phyloP scores from a whole-genome alignment of 1,140 invertebrate species.

The Archivesica marissinica region DNA sequence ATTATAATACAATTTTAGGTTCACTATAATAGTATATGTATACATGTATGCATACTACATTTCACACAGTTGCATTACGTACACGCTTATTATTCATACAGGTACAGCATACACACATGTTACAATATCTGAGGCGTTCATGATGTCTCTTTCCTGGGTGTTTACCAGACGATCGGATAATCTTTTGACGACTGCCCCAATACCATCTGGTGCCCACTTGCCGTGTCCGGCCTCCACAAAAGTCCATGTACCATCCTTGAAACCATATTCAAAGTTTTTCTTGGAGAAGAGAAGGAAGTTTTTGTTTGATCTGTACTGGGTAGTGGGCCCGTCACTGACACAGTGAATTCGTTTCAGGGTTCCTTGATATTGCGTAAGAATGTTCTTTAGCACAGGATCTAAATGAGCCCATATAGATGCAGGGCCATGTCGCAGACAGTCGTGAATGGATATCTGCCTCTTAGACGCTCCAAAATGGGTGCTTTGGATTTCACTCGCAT shows the following conservation, averaged over 20 bases:
- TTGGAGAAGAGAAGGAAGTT: slow-evolving; percentile 66
- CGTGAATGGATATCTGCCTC: slow-evolving; percentile 51
- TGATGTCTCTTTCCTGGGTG: background rate
- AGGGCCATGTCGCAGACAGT: slow-evolving; percentile 52
- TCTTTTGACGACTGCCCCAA: slow-evolving; percentile 83
- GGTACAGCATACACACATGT: too few species aligned
- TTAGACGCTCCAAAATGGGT: slow-evolving; percentile 63
- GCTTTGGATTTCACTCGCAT: slow-evolving; percentile 34
- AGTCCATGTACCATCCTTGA: slow-evolving; percentile 83
- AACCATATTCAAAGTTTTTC: slow-evolving; percentile 51
- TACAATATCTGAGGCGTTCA: background rate
- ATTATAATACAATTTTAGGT: too few species aligned
- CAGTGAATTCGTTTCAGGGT: slow-evolving; percentile 64
- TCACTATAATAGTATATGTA: too few species aligned
- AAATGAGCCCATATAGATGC: slow-evolving; percentile 63
- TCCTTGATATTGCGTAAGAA: slow-evolving; percentile 41
- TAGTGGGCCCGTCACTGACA: slow-evolving; percentile 65
- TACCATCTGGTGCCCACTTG: slow-evolving; percentile 84
- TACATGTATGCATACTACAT: too few species aligned
- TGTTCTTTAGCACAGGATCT: slow-evolving; percentile 49
- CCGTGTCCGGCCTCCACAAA: slow-evolving; percentile 84
- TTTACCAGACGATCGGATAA: slow-evolving; percentile 47
- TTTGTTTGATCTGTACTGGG: slow-evolving; percentile 64
- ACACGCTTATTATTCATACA: too few species aligned
- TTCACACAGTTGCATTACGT: too few species aligned